These are phyloP conservation scores for Phainopepla nitens DNA, from an alignment of 2,113 vertebrate genomes.

Conservation along the genomic window DNA sequence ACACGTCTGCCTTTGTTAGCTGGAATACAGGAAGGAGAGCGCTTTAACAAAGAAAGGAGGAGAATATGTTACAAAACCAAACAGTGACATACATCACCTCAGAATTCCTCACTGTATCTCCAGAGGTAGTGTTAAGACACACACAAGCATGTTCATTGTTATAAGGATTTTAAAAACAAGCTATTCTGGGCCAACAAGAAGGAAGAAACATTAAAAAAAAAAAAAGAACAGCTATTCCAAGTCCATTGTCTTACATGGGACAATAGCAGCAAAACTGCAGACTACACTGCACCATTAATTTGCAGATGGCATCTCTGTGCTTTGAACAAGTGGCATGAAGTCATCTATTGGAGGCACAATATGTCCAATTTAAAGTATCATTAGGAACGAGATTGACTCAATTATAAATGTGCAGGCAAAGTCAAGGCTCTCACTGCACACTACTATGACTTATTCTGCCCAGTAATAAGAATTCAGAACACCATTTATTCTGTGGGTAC, in stretches of 20 bases:
- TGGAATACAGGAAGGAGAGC: slow-evolving; percentile 90
- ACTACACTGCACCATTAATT: background rate
- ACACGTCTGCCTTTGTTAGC: slow-evolving; percentile 98
- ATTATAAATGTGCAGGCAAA: background rate
- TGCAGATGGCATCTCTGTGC: background rate
- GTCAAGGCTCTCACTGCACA: background rate
- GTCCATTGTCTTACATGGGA: background rate
- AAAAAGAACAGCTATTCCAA: background rate
- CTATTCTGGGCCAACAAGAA: background rate
- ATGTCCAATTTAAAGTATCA: background rate
- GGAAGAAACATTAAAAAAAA: background rate
- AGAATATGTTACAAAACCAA: slow-evolving; percentile 73
- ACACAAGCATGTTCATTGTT: background rate
- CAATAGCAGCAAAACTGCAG: background rate
- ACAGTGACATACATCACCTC: background rate
- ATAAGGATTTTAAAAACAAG: background rate
- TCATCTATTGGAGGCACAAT: background rate
- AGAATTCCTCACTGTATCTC: background rate
- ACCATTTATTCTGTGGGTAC: background rate
- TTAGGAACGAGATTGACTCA: background rate
- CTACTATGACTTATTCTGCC: background rate
- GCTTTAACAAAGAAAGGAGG: slow-evolving; percentile 89
- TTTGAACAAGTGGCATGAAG: background rate
- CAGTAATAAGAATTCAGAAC: background rate
- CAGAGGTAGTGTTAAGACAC: slow-evolving; percentile 17